Base-by-base conservation (phyloP, 2,797 vertebrate genomes). In the Apodemus agrarius region DNA sequence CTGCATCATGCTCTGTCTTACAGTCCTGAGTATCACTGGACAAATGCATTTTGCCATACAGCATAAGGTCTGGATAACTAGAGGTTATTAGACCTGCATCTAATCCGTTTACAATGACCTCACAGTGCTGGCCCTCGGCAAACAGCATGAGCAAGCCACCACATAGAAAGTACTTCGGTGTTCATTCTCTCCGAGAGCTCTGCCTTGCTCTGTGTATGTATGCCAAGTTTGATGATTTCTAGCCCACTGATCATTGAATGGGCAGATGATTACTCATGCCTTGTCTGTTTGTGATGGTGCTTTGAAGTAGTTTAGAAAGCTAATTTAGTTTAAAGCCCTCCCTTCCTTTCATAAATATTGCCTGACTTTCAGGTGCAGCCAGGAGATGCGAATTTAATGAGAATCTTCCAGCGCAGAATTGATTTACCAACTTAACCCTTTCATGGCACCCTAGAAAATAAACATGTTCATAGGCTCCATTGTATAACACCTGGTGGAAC, bases 141-240 rank as follows among this genome's bases (percentile, higher is more conserved):
- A 93, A 37, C 81, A 78, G 11, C 34, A 17, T n/a, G 46, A 87
- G 34, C 61, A 76, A 96, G 87, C 26, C 49, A 59, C 43, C 49
- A 69, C 29, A 9, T 37, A 4, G 43, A 85, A 94, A 22, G 97
- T 78, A 85, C 80, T 93, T 75, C 11, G 79, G 54, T 78, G 17
- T 84, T 95, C 52, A 91, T 91, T 95, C 40, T 31, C 81, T 11
- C 63, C 37, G 52, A 95, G 79, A 96, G 19, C 63, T 92, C 91
- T 79, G 89, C 80, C 80, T 74, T 95, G 57, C 54, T 81, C 63
- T 91, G 40, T 67, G 4, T 80, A 13, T 75, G 17, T 89, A 63
- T 95, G 92, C 97, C 93, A 86, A 89, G 61, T 87, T 84, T 69
- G 54, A 74, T 95, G 37, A 74, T 81, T 95, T 95, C 43, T 84